Conservation (phyloP, 2,797 vertebrate genomes). For the Neosilurus hyrtlii region DNA sequence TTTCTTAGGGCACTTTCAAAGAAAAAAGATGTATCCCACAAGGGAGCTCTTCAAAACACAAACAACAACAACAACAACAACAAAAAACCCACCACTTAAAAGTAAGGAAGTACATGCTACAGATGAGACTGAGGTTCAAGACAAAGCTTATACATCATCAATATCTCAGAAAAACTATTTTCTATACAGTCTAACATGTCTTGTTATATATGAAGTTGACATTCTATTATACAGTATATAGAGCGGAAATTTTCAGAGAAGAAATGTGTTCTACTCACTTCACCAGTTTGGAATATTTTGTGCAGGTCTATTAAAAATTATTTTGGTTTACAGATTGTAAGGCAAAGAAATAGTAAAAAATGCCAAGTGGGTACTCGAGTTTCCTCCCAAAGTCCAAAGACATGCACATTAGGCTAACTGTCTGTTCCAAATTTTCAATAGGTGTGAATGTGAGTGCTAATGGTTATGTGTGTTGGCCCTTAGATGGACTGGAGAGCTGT, state of each 20-base stretch:
- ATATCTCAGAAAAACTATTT: background rate
- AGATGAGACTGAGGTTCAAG: background rate
- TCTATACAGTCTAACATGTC: background rate
- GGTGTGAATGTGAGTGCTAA: too few relatives aligned
- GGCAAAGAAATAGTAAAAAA: too few relatives aligned
- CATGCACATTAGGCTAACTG: too few relatives aligned
- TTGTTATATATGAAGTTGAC: background rate
- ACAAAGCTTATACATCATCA: background rate
- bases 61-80: too few relatives aligned
- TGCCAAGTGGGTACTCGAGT: too few relatives aligned
- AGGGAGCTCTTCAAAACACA: background rate
- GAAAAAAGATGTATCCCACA: background rate
- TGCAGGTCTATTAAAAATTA: too few relatives aligned
- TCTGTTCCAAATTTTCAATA: too few relatives aligned
- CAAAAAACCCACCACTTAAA: background rate
- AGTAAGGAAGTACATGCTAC: background rate
- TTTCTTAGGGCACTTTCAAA: slow-evolving; percentile 1
- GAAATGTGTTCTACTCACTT: background rate
- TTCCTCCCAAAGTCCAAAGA: too few relatives aligned
- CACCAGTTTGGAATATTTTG: too few relatives aligned
- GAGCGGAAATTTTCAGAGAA: background rate
- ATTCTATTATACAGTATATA: background rate
- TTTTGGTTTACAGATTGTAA: too few relatives aligned
- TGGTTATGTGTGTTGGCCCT: too few relatives aligned
- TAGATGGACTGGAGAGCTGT: too few relatives aligned